These are phyloP conservation scores for Acrocephalus scirpaceus DNA, from an alignment of 2,797 vertebrate species.

Conservation along the genomic window DNA sequence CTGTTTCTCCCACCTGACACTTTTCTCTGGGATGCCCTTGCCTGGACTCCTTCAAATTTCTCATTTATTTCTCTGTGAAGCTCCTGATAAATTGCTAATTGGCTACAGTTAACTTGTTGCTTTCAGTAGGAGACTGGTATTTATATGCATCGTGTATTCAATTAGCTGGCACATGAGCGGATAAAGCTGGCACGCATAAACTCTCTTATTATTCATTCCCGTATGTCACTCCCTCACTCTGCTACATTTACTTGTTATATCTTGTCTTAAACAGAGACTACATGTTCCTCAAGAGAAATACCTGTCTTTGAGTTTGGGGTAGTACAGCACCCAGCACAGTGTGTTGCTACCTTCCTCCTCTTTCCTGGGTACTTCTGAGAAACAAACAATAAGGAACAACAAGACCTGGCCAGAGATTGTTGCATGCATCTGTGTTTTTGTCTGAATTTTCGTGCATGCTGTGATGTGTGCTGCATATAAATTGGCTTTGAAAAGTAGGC, in stretches of 20 bases:
- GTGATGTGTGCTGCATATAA: slow-evolving; percentile 69
- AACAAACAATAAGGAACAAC: background rate
- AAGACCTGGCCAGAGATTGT: slow-evolving; percentile 12
- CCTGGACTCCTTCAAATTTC: background rate
- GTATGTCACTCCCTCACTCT: slow-evolving; percentile 31
- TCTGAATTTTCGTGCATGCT: slow-evolving; percentile 66
- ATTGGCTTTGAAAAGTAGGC: slow-evolving; percentile 47
- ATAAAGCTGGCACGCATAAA: slow-evolving; percentile 32
- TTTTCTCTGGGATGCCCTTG: background rate
- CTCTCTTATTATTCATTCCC: slow-evolving; percentile 57
- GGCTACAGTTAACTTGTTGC: slow-evolving; percentile 20
- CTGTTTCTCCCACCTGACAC: background rate
- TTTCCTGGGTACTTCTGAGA: background rate
- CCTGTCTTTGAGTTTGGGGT: background rate
- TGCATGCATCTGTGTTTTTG: slow-evolving; percentile 67
- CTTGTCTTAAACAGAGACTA: background rate
- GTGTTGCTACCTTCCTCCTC: background rate
- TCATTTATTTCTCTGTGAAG: background rate
- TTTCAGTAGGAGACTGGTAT: background rate
- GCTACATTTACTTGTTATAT: background rate
- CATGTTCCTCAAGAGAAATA: background rate
- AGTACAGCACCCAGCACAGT: background rate
- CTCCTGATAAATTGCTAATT: background rate
- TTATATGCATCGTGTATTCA: slow-evolving; percentile 41
- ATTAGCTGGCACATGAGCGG: slow-evolving; percentile 32